Conservation (phyloP, 2,888 invertebrate species). For the Drosophila stalkeri region DNA sequence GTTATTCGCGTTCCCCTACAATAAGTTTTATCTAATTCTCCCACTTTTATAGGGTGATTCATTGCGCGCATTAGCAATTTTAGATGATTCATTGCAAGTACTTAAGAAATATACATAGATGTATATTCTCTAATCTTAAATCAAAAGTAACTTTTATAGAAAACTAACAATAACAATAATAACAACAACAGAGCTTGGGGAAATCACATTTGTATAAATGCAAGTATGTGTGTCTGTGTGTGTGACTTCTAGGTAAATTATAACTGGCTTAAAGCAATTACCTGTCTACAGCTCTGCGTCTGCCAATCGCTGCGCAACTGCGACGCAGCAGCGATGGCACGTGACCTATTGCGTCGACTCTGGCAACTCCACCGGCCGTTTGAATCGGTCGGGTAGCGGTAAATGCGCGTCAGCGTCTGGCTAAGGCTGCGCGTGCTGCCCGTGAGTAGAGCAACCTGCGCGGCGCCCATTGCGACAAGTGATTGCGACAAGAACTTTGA, state of each 20-base stretch:
- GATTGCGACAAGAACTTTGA: slow-evolving; percentile 22
- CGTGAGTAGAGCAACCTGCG: slow-evolving; percentile 18
- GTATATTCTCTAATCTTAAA: not conserved
- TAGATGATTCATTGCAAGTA: slow-evolving; percentile 1
- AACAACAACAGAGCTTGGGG: not conserved
- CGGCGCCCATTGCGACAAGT: slow-evolving; percentile 19
- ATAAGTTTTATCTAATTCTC: not conserved
- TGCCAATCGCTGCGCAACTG: slow-evolving; percentile 30
- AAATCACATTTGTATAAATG: slow-evolving; percentile 1
- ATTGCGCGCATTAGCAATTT: not conserved
- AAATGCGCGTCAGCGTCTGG: not conserved
- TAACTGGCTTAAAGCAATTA: slow-evolving; percentile 31
- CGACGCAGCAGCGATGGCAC: slow-evolving; percentile 35
- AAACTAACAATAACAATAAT: not conserved
- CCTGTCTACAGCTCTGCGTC: slow-evolving; percentile 32
- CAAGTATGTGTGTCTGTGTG: not conserved
- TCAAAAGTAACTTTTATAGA: slow-evolving; percentile 1
- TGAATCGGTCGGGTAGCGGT: not conserved
- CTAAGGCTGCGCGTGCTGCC: not conserved
- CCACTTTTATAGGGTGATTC: not conserved
- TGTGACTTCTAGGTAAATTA: not conserved
- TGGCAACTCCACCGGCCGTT: slow-evolving; percentile 29
- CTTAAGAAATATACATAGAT: not conserved
- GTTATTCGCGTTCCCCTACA: not conserved
- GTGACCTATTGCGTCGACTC: slow-evolving; percentile 32